A percentile compares a stretch with the other conserved stretches of the same genome.
Evolutionary conservation across 2,797 vertebrate species (phyloP).

Genomic region (Coilia nasus): DNA sequence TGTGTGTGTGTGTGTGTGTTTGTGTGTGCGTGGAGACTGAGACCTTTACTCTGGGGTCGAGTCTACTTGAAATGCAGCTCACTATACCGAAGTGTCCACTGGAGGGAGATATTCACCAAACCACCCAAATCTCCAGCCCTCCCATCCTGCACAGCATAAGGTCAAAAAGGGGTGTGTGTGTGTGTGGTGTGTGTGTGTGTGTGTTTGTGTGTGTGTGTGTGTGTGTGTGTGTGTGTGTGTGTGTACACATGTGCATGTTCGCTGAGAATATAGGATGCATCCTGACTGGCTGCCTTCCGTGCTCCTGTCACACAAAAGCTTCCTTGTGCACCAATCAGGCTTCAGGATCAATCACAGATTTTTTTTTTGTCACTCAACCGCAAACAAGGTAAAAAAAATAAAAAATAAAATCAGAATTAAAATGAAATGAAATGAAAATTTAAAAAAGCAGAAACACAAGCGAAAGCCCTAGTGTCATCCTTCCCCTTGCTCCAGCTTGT

Average conservation of each 20-base stretch:
- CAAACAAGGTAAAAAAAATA: slow-evolving; percentile 37
- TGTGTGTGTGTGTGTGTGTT: too few species aligned
- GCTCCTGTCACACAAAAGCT: background rate
- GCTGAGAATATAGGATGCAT: background rate
- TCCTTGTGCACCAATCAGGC: slow-evolving; percentile 5
- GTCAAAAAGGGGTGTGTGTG: background rate
- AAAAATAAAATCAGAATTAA: background rate
- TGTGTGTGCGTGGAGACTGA: too few species aligned
- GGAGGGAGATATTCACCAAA: background rate
- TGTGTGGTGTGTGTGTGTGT: background rate
- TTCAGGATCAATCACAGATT: slow-evolving; percentile 8
- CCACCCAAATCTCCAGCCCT: background rate
- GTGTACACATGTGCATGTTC: background rate
- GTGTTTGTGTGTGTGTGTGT: background rate
- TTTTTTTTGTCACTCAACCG: slow-evolving; percentile 6
- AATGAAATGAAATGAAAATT: background rate
- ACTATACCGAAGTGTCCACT: background rate
- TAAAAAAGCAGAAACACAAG: slow-evolving; percentile 18
- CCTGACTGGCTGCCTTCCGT: background rate
- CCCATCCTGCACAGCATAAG: slow-evolving; percentile 18
- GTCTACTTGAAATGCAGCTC: background rate
- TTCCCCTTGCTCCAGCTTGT: slow-evolving; percentile 38
- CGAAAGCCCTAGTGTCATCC: background rate
- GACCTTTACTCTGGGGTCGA: background rate
- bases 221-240: background rate